These are phyloP conservation scores for Chymomyza caudatula DNA, from an alignment of 2,888 invertebrate genomes.

Conservation along the genomic window DNA sequence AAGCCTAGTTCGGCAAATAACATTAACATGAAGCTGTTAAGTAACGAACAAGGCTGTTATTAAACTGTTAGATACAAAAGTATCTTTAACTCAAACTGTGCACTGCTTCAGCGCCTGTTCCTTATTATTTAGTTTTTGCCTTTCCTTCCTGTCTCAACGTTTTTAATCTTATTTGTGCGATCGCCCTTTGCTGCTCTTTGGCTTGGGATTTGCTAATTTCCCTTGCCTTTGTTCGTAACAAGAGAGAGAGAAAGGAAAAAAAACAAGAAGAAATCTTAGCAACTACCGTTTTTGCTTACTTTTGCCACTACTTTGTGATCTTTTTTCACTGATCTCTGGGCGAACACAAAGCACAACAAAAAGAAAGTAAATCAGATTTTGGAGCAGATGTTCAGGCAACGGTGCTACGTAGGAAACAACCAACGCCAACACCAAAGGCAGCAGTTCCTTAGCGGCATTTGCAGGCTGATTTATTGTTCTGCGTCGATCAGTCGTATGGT, in stretches of 20 bases:
- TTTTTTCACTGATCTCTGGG: constrained; percentile 25
- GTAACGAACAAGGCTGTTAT: too few species aligned
- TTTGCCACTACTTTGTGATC: constrained; percentile 17
- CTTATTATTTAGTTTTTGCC: constrained; percentile 6
- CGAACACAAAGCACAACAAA: constrained; percentile 41
- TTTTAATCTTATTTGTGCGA: constrained; percentile 66
- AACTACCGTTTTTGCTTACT: constrained; percentile 39
- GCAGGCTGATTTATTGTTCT: constrained; percentile 41
- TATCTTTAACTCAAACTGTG: not conserved
- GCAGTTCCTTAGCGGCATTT: constrained; percentile 14
- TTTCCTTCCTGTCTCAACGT: constrained; percentile 15
- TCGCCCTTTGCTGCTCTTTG: constrained; percentile 55
- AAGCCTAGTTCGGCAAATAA: too few species aligned
- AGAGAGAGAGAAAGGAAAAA: not conserved
- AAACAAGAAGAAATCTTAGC: constrained; percentile 21
- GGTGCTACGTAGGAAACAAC: constrained; percentile 16
- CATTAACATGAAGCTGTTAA: too few species aligned
- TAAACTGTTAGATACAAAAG: not conserved
- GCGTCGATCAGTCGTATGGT: too few species aligned
- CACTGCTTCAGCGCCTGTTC: not conserved
- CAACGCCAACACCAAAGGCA: constrained; percentile 29
- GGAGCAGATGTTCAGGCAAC: constrained; percentile 60
- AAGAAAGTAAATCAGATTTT: constrained; percentile 69
- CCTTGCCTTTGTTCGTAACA: constrained; percentile 47
- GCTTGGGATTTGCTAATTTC: constrained; percentile 65